These are phyloP conservation scores for Ectemnius cavifrons DNA, from an alignment of 2,888 invertebrate species.

Conservation along the genomic window DNA sequence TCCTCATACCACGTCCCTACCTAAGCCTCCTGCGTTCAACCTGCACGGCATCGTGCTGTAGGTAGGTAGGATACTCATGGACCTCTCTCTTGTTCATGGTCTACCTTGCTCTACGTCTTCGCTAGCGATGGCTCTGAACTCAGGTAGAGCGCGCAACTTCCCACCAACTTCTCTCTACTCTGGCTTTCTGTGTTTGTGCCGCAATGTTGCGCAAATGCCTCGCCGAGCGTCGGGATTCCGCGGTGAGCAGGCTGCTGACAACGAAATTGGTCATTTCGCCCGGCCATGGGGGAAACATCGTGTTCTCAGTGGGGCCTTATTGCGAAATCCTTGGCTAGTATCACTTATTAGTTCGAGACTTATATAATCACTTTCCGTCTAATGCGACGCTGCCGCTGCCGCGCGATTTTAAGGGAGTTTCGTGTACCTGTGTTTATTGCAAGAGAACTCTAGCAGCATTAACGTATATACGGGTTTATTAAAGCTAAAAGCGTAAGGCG, in stretches of 20 bases:
- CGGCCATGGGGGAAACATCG: not conserved
- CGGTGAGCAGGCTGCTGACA: not conserved
- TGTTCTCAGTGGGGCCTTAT: not conserved
- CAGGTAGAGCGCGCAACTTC: not conserved
- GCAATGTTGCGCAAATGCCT: not conserved
- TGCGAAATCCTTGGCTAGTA: not conserved
- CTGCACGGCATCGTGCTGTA: constrained; percentile 69
- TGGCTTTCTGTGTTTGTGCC: not conserved
- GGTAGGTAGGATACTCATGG: constrained; percentile 68
- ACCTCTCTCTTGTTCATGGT: constrained; percentile 70
- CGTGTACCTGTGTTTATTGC: too few species aligned
- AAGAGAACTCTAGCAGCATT: too few species aligned
- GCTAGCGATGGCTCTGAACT: constrained; percentile 65
- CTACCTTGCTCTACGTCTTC: constrained; percentile 79
- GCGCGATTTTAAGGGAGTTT: too few species aligned
- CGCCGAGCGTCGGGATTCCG: not conserved
- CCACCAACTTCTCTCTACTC: not conserved
- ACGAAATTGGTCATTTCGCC: constrained; percentile 2
- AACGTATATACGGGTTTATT: too few species aligned
- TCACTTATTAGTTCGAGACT: constrained; percentile 1
- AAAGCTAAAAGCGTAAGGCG: too few species aligned
- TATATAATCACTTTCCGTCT: not conserved
- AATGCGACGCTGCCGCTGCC: too few species aligned
- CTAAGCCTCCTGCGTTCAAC: constrained; percentile 74
- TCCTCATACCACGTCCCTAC: constrained; percentile 69